These are phyloP conservation scores for Ylistrum balloti DNA, from an alignment of 1,140 invertebrate species.

Conservation along the genomic window DNA sequence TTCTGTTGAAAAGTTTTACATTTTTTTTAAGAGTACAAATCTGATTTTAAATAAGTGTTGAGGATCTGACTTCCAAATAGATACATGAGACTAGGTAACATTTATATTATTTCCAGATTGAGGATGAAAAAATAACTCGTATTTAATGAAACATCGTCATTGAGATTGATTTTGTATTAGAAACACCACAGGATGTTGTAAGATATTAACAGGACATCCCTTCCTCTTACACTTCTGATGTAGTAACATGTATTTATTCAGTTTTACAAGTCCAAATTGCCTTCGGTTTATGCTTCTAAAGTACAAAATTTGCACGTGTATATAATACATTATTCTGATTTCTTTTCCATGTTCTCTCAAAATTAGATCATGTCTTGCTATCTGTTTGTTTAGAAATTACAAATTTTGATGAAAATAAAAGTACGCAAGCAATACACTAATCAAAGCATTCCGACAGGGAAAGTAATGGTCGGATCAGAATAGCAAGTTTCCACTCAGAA, in stretches of 20 bases:
- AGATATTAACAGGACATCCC: not conserved
- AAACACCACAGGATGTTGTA: not conserved
- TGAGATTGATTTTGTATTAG: not conserved
- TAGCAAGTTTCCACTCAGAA: not conserved
- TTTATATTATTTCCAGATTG: not conserved
- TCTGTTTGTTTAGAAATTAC: constrained; percentile 40
- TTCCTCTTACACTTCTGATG: not conserved
- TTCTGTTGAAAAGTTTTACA: not conserved
- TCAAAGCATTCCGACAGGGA: not conserved
- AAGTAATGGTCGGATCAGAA: not conserved
- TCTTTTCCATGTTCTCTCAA: not conserved
- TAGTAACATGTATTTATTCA: not conserved
- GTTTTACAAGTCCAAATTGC: not conserved
- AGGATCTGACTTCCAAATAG: not conserved
- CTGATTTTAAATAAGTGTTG: not conserved
- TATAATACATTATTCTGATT: no score
- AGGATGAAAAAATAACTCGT: no score
- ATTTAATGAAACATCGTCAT: not conserved
- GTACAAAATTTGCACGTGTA: not conserved
- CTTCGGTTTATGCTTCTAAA: not conserved
- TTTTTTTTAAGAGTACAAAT: not conserved
- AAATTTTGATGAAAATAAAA: constrained; percentile 40
- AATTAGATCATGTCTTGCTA: constrained; percentile 10
- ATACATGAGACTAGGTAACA: not conserved
- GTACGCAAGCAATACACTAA: constrained; percentile 6